Evolutionary conservation across 1,140 invertebrate species (phyloP).

Genomic region (Anoplolepis gracilipes): DNA sequence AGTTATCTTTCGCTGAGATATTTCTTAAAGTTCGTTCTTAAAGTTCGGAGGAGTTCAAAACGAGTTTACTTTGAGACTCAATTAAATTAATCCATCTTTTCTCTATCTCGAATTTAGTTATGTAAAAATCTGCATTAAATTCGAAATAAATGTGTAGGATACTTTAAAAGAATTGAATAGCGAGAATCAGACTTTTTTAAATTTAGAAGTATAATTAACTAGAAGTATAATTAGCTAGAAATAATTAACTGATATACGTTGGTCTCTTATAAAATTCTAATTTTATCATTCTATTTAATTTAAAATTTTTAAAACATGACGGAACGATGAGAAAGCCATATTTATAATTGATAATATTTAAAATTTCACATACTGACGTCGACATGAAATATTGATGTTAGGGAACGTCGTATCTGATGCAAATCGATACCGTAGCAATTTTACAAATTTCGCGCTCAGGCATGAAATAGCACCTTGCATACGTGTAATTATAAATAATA

Average conservation of each 20-base stretch:
- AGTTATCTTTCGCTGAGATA: neutral
- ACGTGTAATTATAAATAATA: neutral
- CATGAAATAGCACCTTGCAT: neutral
- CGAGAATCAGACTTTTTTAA: neutral
- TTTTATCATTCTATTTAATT: neutral
- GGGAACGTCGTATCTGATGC: constrained; percentile 10
- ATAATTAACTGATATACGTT: too few relatives aligned
- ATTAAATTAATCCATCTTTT: neutral
- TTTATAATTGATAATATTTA: constrained; percentile 21
- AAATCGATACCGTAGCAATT: constrained; percentile 35
- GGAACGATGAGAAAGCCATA: neutral
- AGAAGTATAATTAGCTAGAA: too few relatives aligned
- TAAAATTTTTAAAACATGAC: neutral
- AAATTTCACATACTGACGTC: neutral
- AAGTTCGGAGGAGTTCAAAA: neutral
- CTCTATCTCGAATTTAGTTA: neutral
- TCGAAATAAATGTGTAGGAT: neutral
- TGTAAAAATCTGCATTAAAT: neutral
- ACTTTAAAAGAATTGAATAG: neutral
- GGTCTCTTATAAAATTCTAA: neutral
- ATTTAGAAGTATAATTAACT: constrained; percentile 9
- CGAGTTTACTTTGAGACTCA: neutral
- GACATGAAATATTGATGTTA: constrained; percentile 6
- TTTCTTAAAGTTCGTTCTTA: neutral
- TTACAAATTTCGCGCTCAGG: constrained; percentile 18